Percentiles rank a stretch among this genome's conserved stretches.
phyloP scores from a whole-genome alignment of 2,888 invertebrate species.

The Harpalus rubripes region DNA sequence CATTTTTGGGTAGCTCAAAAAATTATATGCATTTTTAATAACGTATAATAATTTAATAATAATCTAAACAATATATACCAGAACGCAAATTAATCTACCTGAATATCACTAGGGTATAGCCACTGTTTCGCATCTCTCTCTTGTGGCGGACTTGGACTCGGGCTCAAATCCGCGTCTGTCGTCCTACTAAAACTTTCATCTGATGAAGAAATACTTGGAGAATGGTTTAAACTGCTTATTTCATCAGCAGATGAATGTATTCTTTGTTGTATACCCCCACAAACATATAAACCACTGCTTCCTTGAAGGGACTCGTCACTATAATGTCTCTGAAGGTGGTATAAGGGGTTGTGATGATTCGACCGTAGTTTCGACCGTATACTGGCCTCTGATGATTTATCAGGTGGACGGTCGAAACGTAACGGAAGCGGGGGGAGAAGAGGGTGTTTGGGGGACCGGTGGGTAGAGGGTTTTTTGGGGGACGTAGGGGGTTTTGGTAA shows the following conservation, averaged over 20 bases:
- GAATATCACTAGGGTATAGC: conserved; percentile 83
- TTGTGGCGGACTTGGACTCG: conserved; percentile 77
- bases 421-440: conserved; percentile 69
- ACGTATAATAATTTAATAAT: too few relatives aligned
- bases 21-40: too few relatives aligned
- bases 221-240: conserved; percentile 88
- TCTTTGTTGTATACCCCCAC: conserved; percentile 78
- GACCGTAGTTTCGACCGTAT: conserved; percentile 72
- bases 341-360: conserved; percentile 73
- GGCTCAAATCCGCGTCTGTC: conserved; percentile 84
- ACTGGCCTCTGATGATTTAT: conserved; percentile 73
- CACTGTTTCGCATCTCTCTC: conserved; percentile 79
- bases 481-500: conserved; percentile 79
- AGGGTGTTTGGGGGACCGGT: conserved; percentile 72
- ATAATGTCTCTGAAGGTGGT: conserved; percentile 82
- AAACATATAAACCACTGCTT: conserved; percentile 74
- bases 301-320: conserved; percentile 84
- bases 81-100: conserved; percentile 76
- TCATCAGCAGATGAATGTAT: conserved; percentile 91
- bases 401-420: conserved; percentile 71
- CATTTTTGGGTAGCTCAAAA: too few relatives aligned
- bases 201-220: conserved; percentile 90
- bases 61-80: too few relatives aligned
- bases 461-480: conserved; percentile 75
- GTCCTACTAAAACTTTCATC: conserved; percentile 92